Conservation (phyloP, 1,140 invertebrate species). For the Heliconius nattereri region DNA sequence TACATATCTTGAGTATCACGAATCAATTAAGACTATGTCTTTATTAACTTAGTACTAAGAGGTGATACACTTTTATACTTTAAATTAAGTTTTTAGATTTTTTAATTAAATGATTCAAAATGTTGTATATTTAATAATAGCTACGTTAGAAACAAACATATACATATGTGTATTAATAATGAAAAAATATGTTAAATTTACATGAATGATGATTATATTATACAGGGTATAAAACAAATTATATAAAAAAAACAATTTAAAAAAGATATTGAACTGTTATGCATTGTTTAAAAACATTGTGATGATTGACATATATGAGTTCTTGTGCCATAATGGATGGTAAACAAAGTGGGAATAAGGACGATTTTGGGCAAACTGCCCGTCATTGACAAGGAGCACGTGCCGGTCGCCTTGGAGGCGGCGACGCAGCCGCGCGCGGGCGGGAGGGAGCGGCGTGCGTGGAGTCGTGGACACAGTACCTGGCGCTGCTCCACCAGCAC, state of each 20-base stretch:
- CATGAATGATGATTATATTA: background rate
- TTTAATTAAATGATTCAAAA: background rate
- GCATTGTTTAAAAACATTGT: background rate
- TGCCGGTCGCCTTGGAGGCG: constrained; percentile 53
- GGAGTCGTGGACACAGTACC: constrained; percentile 63
- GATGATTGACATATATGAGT: constrained; percentile 5
- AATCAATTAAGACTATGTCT: background rate
- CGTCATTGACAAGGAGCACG: constrained; percentile 62
- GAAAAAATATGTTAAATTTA: background rate
- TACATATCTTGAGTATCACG: background rate
- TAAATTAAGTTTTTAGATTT: background rate
- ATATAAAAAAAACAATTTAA: background rate
- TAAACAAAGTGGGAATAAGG: constrained; percentile 36
- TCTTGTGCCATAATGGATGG: constrained; percentile 28
- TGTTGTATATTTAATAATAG: background rate
- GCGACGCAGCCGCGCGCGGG: constrained; percentile 43
- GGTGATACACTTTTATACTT: background rate
- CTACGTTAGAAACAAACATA: background rate
- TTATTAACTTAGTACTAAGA: background rate
- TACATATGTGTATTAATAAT: background rate
- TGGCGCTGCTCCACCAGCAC: constrained; percentile 64
- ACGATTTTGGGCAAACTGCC: constrained; percentile 53
- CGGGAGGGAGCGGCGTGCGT: constrained; percentile 47
- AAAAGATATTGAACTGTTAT: background rate
- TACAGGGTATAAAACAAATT: background rate